phyloP scores from a whole-genome alignment of 2,888 invertebrate species.

The Athalia circularis region DNA sequence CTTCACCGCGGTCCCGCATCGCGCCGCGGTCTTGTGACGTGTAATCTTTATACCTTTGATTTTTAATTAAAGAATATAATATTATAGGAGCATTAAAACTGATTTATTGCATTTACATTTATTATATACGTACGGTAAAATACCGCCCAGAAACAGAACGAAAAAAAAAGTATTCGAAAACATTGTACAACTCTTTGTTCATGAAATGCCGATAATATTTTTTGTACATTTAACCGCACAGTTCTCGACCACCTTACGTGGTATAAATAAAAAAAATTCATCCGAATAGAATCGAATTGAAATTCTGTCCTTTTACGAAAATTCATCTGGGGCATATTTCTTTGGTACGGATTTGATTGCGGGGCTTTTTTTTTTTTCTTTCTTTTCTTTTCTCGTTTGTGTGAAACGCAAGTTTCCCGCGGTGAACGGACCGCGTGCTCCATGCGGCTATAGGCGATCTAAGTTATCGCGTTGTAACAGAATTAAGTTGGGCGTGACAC shows the following conservation, averaged over 20 bases:
- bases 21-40: constrained; percentile 56
- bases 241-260: no score
- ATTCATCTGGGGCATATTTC: no score
- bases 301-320: no score
- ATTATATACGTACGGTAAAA: constrained; percentile 43
- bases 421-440: constrained; percentile 47
- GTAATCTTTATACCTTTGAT: constrained; percentile 62
- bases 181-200: constrained; percentile 55
- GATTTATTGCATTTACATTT: constrained; percentile 61
- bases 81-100: constrained; percentile 62
- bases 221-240: no score
- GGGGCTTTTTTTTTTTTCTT: no score
- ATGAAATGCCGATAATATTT: no score
- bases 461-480: constrained; percentile 71
- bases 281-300: no score
- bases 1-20: constrained; percentile 3
- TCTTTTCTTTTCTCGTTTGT: not conserved
- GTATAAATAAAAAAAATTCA: no score
- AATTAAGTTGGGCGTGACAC: constrained; percentile 72
- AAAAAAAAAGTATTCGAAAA: constrained; percentile 17
- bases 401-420: not conserved
- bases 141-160: constrained; percentile 23
- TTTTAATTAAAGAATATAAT: constrained; percentile 69
- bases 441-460: constrained; percentile 56
- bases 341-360: no score